Evolutionary conservation across 2,888 invertebrate genomes (phyloP).

Genomic region (Xestobium rufovillosum): DNA sequence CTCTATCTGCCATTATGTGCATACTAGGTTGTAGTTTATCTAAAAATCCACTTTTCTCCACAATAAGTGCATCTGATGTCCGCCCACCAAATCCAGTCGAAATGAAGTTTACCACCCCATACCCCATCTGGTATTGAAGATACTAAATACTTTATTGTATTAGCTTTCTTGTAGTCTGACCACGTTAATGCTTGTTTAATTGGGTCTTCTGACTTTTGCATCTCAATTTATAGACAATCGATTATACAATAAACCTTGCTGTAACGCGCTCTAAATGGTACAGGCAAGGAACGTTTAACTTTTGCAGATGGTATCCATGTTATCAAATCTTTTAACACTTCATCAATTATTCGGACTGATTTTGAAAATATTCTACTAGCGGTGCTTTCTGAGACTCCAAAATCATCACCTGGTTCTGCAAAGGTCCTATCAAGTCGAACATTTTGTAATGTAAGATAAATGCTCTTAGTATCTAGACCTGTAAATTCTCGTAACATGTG

Average conservation of each 20-base stretch:
- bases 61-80: conserved; percentile 13
- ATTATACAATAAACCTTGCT: too few relatives aligned
- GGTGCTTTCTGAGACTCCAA: conserved; percentile 4
- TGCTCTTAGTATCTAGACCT: too few relatives aligned
- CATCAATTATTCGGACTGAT: conserved; percentile 6
- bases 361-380: conserved; percentile 10
- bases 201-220: conserved; percentile 24
- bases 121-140: conserved; percentile 20
- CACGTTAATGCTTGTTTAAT: too few relatives aligned
- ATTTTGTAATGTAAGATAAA: conserved; percentile 8
- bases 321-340: conserved; percentile 12
- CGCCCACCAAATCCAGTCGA: conserved; percentile 23
- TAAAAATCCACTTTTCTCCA: too few relatives aligned
- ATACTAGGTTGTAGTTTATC: too few relatives aligned
- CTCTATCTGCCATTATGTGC: too few relatives aligned
- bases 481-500: too few relatives aligned
- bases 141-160: too few relatives aligned
- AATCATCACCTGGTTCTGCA: conserved; percentile 4
- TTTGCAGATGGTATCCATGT: conserved; percentile 13
- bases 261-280: too few relatives aligned
- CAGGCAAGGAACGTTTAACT: conserved; percentile 18
- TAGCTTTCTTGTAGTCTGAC: conserved; percentile 24
- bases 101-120: conserved; percentile 21
- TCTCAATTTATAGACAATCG: too few relatives aligned
- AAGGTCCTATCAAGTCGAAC: too few relatives aligned